These are phyloP conservation scores for Cladorhizidae sp. DNA, from an alignment of 37 sponge, comb jelly and placozoan species.

Conservation along the genomic window DNA sequence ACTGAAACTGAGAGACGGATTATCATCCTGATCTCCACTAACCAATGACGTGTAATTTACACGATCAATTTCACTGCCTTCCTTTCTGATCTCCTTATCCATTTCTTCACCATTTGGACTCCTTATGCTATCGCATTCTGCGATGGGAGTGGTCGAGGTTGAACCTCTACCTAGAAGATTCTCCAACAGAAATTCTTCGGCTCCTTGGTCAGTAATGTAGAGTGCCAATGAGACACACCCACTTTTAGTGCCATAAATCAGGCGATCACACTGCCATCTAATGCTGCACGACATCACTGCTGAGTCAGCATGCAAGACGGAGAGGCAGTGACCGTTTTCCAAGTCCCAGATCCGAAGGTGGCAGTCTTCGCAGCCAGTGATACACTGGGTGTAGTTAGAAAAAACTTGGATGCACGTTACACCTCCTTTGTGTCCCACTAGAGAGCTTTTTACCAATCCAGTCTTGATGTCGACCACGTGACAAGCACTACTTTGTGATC, in stretches of 20 bases:
- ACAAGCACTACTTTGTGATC: slow-evolving; percentile 10
- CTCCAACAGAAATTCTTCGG: background rate
- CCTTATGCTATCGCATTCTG: background rate
- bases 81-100: background rate
- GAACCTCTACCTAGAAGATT: slow-evolving; percentile 1
- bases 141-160: background rate
- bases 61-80: too few species aligned
- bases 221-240: slow-evolving; percentile 57
- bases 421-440: slow-evolving; percentile 57
- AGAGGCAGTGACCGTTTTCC: slow-evolving; percentile 5
- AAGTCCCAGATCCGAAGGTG: slow-evolving; percentile 29
- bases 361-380: slow-evolving; percentile 30
- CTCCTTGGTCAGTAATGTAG: background rate
- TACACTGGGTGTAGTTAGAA: slow-evolving; percentile 12
- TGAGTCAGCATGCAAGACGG: slow-evolving; percentile 30
- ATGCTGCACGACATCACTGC: slow-evolving; percentile 19
- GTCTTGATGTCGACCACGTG: slow-evolving; percentile 10
- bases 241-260: slow-evolving; percentile 41
- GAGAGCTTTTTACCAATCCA: slow-evolving; percentile 3
- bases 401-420: slow-evolving; percentile 31
- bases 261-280: background rate
- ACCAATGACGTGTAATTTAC: too few species aligned
- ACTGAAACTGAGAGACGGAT: too few species aligned
- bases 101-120: background rate
- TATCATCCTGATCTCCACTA: too few species aligned